Conservation (phyloP, 1,140 invertebrate genomes). For the Coelopa frigida region DNA sequence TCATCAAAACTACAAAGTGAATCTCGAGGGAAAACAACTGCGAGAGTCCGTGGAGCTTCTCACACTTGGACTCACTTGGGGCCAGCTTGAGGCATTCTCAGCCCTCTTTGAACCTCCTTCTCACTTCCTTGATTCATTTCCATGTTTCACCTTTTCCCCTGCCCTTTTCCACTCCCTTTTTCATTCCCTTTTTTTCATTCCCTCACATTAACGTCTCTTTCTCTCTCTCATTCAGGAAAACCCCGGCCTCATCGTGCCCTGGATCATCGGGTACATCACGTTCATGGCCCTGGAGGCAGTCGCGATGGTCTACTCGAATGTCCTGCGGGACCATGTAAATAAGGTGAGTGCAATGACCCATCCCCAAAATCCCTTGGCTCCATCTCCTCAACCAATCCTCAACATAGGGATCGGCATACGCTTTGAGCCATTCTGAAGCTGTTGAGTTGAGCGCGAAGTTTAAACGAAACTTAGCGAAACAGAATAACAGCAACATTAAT, state of each 20-base stretch:
- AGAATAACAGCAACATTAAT: too few species aligned
- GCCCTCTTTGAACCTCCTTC: background rate
- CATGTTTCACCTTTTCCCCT: background rate
- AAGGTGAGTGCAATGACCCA: constrained; percentile 50
- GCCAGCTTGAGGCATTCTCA: too few species aligned
- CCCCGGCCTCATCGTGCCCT: constrained; percentile 58
- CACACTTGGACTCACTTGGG: too few species aligned
- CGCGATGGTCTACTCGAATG: constrained; percentile 68
- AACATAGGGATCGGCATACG: too few species aligned
- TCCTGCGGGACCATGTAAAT: constrained; percentile 67
- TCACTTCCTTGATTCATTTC: background rate
- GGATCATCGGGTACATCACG: constrained; percentile 66
- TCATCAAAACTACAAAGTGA: too few species aligned
- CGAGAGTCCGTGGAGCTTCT: too few species aligned
- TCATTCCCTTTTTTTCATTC: background rate
- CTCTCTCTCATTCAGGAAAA: constrained; percentile 52
- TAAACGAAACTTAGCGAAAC: too few species aligned
- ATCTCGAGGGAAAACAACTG: too few species aligned
- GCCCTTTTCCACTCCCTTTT: background rate
- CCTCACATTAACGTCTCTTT: background rate
- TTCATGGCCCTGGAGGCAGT: constrained; percentile 68
- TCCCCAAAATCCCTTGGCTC: too few species aligned
- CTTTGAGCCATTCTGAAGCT: too few species aligned
- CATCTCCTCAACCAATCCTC: too few species aligned
- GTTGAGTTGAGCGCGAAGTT: too few species aligned